phyloP scores from a whole-genome alignment of 2,797 vertebrate species.

The Etheostoma nigrum region DNA sequence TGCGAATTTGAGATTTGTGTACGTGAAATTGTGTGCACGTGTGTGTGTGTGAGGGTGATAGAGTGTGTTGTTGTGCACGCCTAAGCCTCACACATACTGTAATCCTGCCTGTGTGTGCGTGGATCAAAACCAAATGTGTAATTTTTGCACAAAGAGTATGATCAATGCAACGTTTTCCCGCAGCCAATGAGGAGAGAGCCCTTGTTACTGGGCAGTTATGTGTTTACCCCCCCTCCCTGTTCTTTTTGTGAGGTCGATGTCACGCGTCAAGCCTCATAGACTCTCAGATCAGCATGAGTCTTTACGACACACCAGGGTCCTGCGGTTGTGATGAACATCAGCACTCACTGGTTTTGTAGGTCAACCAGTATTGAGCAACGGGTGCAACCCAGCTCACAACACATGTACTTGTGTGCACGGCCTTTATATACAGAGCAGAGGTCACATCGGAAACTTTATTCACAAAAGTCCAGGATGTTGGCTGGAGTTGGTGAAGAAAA shows the following conservation, averaged over 20 bases:
- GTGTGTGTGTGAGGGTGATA: slow-evolving; percentile 5
- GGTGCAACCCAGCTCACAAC: slow-evolving; percentile 57
- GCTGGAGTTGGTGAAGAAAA: not conserved
- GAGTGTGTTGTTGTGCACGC: slow-evolving; percentile 14
- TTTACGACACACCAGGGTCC: slow-evolving; percentile 75
- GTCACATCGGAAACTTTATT: slow-evolving; percentile 41
- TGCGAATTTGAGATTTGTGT: slow-evolving; percentile 38
- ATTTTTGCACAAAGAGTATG: slow-evolving; percentile 76
- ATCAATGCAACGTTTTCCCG: slow-evolving; percentile 79
- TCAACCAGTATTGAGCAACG: slow-evolving; percentile 76
- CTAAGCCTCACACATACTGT: slow-evolving; percentile 61
- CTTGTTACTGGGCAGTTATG: slow-evolving; percentile 86
- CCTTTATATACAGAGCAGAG: slow-evolving; percentile 59
- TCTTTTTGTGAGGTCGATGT: slow-evolving; percentile 82
- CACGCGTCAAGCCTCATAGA: slow-evolving; percentile 82
- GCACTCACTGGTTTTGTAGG: slow-evolving; percentile 81
- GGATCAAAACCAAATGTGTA: slow-evolving; percentile 76
- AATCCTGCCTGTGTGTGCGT: slow-evolving; percentile 62
- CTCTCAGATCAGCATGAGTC: slow-evolving; percentile 79
- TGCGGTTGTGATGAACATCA: slow-evolving; percentile 77
- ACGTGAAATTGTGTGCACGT: slow-evolving; percentile 19
- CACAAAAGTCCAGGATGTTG: slow-evolving; percentile 13
- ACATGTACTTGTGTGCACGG: slow-evolving; percentile 33
- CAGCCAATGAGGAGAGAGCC: slow-evolving; percentile 82
- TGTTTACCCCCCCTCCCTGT: slow-evolving; percentile 66